Conservation (phyloP, 2,888 invertebrate genomes). For the Acanthosepion pharaonis region DNA sequence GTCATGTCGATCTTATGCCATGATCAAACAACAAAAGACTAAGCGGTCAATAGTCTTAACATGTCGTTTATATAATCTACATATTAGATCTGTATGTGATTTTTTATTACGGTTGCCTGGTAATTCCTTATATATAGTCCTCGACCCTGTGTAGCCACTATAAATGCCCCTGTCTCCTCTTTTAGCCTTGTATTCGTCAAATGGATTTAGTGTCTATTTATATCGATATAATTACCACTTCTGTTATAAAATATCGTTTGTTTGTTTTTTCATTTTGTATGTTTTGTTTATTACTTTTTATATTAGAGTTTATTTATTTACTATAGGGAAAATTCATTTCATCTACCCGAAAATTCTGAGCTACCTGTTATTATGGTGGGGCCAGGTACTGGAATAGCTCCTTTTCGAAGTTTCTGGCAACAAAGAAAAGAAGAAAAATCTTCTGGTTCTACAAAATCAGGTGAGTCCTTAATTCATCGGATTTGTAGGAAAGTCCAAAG, state of each 20-base stretch:
- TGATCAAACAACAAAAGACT: too few species aligned
- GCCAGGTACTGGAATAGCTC: slow-evolving; percentile 88
- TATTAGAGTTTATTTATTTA: too few species aligned
- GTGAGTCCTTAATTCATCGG: not conserved
- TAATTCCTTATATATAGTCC: too few species aligned
- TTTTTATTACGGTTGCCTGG: too few species aligned
- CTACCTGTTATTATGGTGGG: slow-evolving; percentile 86
- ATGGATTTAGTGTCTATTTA: too few species aligned
- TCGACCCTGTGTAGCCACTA: too few species aligned
- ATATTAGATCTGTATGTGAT: too few species aligned
- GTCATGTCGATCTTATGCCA: too few species aligned
- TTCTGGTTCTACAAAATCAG: not conserved
- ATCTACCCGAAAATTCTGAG: slow-evolving; percentile 80
- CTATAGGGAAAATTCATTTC: slow-evolving; percentile 37
- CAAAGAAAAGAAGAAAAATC: slow-evolving; percentile 75
- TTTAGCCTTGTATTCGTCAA: too few species aligned
- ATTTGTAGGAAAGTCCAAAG: not conserved
- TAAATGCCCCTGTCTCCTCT: too few species aligned
- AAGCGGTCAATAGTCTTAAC: too few species aligned
- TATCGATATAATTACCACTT: not conserved
- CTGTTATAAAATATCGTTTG: not conserved
- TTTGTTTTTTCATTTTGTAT: not conserved
- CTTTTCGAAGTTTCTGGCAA: slow-evolving; percentile 94
- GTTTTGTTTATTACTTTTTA: not conserved
- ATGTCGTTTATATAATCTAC: too few species aligned